phyloP scores from a whole-genome alignment of 2,113 vertebrate genomes.

The Erinaceus europaeus region DNA sequence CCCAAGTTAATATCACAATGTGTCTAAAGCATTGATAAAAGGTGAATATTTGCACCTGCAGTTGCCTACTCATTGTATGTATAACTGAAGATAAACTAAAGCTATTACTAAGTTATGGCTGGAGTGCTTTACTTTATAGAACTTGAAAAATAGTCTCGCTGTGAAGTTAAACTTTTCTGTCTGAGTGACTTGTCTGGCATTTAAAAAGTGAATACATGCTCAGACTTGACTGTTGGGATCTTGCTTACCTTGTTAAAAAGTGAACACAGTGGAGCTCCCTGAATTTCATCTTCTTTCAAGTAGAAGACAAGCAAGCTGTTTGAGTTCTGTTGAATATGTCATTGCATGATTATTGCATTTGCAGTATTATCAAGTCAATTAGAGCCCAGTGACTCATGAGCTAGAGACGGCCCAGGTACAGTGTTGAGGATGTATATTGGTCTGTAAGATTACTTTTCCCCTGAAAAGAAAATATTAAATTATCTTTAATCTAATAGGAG shows the following conservation, averaged over 20 bases:
- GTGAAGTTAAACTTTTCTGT: constrained; percentile 17
- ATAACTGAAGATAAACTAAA: constrained; percentile 53
- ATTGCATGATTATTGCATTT: constrained; percentile 51
- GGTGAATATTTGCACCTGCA: background rate
- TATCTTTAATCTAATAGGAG: background rate
- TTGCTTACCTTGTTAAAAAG: constrained; percentile 39
- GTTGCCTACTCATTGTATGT: background rate
- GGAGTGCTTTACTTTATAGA: constrained; percentile 16
- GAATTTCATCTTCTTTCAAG: constrained; percentile 62
- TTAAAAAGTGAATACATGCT: constrained; percentile 11
- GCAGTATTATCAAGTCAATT: constrained; percentile 51
- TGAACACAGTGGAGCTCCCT: constrained; percentile 53
- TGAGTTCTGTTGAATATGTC: constrained; percentile 45
- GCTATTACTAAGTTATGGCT: constrained; percentile 34
- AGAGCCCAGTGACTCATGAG: constrained; percentile 5
- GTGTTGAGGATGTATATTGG: constrained; percentile 25
- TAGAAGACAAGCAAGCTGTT: constrained; percentile 39
- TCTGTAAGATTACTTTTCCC: background rate
- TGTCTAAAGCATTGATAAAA: constrained; percentile 47
- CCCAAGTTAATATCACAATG: constrained; percentile 7
- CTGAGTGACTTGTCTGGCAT: constrained; percentile 55
- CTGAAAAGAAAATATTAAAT: constrained; percentile 7
- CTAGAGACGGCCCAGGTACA: constrained; percentile 19
- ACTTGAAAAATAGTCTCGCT: constrained; percentile 49
- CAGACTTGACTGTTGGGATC: constrained; percentile 29